A percentile compares a stretch with the other conserved stretches of the same genome.
Conservation (phyloP, 2,797 vertebrate species). For the Diceros bicornis region DNA sequence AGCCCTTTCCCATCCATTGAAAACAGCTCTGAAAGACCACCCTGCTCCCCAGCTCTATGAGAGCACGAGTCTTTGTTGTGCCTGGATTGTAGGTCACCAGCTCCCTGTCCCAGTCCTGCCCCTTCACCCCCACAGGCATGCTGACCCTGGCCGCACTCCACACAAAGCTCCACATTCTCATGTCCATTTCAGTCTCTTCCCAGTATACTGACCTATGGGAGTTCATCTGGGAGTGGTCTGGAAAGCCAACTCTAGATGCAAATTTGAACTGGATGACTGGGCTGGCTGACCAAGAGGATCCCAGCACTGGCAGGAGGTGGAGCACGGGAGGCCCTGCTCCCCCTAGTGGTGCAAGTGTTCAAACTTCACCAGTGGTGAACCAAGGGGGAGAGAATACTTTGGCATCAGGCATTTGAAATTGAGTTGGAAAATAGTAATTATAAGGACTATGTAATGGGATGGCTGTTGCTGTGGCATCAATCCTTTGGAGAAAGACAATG, state of each 20-base stretch:
- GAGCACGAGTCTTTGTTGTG: background rate
- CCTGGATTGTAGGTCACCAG: background rate
- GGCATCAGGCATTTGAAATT: background rate
- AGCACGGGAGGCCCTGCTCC: too few relatives aligned
- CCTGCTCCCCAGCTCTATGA: background rate
- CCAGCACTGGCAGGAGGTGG: background rate
- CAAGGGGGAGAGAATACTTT: too few relatives aligned
- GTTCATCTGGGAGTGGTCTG: too few relatives aligned
- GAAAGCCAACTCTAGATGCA: background rate
- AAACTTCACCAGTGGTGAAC: too few relatives aligned
- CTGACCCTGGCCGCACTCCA: background rate
- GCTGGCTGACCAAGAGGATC: background rate
- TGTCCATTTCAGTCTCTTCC: background rate
- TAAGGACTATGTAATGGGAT: background rate
- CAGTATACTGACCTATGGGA: background rate
- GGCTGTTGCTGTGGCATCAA: background rate
- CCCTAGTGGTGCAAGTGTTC: background rate
- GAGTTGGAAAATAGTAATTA: too few relatives aligned
- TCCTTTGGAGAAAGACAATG: background rate
- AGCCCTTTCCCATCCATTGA: background rate
- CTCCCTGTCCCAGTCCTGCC: background rate
- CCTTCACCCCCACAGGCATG: background rate
- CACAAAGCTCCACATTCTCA: background rate
- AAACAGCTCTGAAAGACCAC: background rate
- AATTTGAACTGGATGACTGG: background rate